Evolutionary conservation across 1,140 invertebrate genomes (phyloP).

Genomic region (Cylas formicarius): DNA sequence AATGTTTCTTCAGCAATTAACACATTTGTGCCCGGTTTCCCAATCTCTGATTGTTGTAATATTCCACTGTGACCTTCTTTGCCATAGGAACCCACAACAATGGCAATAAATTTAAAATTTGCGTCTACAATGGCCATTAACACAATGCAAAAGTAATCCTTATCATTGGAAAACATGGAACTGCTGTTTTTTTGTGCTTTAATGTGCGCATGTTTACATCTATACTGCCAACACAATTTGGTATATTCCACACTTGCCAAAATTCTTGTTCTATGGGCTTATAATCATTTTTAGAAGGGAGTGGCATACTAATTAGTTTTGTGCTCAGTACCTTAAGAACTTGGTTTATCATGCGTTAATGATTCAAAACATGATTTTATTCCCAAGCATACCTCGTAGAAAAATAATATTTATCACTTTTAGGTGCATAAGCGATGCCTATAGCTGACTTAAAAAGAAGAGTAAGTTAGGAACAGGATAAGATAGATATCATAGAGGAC

Average conservation of each 20-base stretch:
- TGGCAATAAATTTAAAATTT: conserved; percentile 40
- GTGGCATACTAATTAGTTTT: no score
- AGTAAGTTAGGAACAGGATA: no score
- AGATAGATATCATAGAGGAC: no score
- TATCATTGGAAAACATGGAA: conserved; percentile 40
- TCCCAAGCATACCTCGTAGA: no score
- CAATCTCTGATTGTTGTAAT: conserved; percentile 1
- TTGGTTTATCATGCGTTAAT: no score
- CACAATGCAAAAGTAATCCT: conserved; percentile 40
- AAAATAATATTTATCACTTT: no score
- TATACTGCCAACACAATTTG: conserved; percentile 44
- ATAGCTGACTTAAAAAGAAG: no score
- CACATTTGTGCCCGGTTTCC: conserved; percentile 9
- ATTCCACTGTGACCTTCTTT: conserved; percentile 35
- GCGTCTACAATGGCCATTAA: conserved; percentile 42
- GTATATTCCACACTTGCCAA: conserved; percentile 42
- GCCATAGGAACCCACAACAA: conserved; percentile 42
- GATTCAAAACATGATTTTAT: no score
- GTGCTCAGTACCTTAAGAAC: no score
- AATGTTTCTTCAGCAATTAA: conserved; percentile 9
- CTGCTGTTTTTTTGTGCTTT: conserved; percentile 34
- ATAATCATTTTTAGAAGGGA: no score
- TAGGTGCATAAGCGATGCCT: no score
- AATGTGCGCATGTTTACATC: conserved; percentile 43
- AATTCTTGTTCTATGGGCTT: no score